Percentiles rank a stretch among this genome's conserved stretches.
Conservation (phyloP, 92 coral and sea anemone genomes). For the Porites lobata region DNA sequence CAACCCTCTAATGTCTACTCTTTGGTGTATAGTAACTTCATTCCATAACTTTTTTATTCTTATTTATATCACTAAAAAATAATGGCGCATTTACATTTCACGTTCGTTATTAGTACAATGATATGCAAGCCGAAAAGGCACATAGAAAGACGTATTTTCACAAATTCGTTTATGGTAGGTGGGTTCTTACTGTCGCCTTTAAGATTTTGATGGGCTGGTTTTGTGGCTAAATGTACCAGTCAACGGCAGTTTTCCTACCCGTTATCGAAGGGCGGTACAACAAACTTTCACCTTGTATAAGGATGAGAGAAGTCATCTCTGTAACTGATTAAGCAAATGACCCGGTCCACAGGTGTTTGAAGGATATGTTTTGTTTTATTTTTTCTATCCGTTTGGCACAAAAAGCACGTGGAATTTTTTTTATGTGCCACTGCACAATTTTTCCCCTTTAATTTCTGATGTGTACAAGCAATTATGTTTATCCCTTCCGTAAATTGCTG, state of each 20-base stretch:
- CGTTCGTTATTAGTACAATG: not conserved
- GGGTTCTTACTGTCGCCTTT: not conserved
- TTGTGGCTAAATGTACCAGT: slow-evolving; percentile 2
- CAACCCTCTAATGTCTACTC: slow-evolving; percentile 2
- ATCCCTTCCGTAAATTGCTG: no score
- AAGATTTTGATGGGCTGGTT: slow-evolving; percentile 5
- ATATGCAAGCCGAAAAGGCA: no score
- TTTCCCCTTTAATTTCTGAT: not conserved
- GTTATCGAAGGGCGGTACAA: not conserved
- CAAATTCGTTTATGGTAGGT: not conserved
- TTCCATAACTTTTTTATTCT: not conserved
- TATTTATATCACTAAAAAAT: not conserved
- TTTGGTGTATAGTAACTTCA: slow-evolving; percentile 8
- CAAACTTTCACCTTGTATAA: slow-evolving; percentile 13
- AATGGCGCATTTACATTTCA: not conserved
- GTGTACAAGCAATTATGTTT: not conserved
- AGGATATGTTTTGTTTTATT: slow-evolving; percentile 2
- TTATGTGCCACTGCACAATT: not conserved
- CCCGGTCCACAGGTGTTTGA: not conserved
- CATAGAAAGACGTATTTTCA: no score
- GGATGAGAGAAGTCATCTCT: slow-evolving; percentile 12
- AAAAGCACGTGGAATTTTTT: not conserved
- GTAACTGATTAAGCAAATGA: slow-evolving; percentile 6
- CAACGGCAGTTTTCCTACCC: slow-evolving; percentile 9
- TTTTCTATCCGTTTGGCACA: not conserved